A percentile compares a stretch with the other conserved stretches of the same genome.
Evolutionary conservation across 2,888 invertebrate species (phyloP).

Genomic region (Chrysolina oricalcia): DNA sequence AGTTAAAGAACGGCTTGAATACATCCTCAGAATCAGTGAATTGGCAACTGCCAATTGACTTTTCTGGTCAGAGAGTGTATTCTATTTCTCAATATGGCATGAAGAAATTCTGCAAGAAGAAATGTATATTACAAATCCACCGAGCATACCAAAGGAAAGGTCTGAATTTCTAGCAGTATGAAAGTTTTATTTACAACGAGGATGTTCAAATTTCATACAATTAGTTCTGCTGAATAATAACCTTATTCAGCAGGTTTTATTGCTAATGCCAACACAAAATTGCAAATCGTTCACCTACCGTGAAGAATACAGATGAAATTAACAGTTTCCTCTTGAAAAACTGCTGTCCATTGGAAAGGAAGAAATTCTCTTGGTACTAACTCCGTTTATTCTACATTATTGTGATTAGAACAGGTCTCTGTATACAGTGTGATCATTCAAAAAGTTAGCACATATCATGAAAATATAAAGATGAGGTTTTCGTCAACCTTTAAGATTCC

Average conservation of each 20-base stretch:
- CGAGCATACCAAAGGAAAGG: neutral
- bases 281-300: constrained; percentile 20
- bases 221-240: constrained; percentile 20
- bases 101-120: neutral
- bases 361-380: neutral
- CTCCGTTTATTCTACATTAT: too few species aligned
- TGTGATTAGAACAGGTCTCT: too few species aligned
- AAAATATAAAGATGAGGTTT: too few species aligned
- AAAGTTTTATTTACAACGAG: constrained; percentile 11
- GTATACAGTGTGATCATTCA: too few species aligned
- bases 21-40: too few species aligned
- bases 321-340: neutral
- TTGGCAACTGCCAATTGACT: too few species aligned
- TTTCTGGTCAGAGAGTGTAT: neutral
- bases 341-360: neutral
- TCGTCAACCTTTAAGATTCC: too few species aligned
- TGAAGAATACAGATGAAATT: constrained; percentile 16
- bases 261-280: constrained; percentile 17
- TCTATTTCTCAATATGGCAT: neutral
- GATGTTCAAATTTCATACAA: constrained; percentile 18
- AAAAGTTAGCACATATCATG: too few species aligned
- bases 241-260: constrained; percentile 2
- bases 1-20: too few species aligned
- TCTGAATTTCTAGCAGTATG: constrained; percentile 10
- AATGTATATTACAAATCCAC: neutral